These are phyloP conservation scores for Amia ocellicauda DNA, from an alignment of 2,113 vertebrate species.

Conservation along the genomic window DNA sequence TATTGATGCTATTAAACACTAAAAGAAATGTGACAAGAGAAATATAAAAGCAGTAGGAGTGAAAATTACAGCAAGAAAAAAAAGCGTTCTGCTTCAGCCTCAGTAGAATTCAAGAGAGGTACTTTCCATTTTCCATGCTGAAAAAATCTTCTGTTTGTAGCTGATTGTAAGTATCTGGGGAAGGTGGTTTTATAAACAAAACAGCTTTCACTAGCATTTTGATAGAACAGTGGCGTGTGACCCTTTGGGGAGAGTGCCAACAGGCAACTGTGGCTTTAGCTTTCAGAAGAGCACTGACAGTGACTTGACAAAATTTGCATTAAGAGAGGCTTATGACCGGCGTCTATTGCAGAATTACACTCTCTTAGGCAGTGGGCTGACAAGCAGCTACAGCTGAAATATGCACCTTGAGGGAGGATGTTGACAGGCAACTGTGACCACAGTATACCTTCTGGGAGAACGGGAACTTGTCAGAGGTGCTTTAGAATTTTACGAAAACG, in stretches of 20 bases:
- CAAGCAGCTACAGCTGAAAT: background rate
- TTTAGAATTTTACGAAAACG: background rate
- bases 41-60: too few relatives aligned
- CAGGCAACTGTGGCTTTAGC: background rate
- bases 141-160: too few relatives aligned
- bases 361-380: background rate
- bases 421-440: constrained; percentile 1
- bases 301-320: constrained; percentile 7
- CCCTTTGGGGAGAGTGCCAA: background rate
- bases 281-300: background rate
- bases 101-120: too few relatives aligned
- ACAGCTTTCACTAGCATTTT: background rate
- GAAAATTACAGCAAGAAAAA: too few relatives aligned
- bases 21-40: too few relatives aligned
- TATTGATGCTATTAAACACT: too few relatives aligned
- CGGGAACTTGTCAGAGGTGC: background rate
- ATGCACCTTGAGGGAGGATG: background rate
- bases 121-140: too few relatives aligned
- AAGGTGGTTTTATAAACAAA: background rate
- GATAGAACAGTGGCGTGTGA: background rate
- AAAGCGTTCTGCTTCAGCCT: too few relatives aligned
- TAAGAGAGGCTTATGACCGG: background rate
- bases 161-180: too few relatives aligned
- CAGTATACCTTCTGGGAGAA: background rate
- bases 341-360: background rate